phyloP scores from a whole-genome alignment of 2,888 invertebrate species.

The Zootermopsis nevadensis region DNA sequence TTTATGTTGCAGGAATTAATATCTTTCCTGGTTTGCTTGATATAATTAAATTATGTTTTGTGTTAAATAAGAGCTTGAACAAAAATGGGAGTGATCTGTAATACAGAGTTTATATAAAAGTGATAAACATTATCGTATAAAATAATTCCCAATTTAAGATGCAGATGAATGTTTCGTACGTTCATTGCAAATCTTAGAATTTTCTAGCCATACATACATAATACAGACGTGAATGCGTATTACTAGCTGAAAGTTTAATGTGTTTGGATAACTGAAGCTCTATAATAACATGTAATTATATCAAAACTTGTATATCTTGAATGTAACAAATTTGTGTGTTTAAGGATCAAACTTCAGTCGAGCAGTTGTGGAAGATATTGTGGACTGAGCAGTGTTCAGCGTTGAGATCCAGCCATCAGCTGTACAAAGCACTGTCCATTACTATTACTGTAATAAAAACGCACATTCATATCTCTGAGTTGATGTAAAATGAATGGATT shows the following conservation, averaged over 20 bases:
- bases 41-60: too few relatives aligned
- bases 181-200: background rate
- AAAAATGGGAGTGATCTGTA: too few relatives aligned
- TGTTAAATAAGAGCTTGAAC: too few relatives aligned
- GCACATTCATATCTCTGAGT: background rate
- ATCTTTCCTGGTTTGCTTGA: too few relatives aligned
- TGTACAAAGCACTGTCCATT: slow-evolving; percentile 11
- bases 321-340: slow-evolving; percentile 38
- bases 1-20: too few relatives aligned
- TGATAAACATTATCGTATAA: too few relatives aligned
- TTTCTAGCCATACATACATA: background rate
- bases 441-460: background rate
- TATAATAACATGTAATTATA: background rate
- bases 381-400: slow-evolving; percentile 34
- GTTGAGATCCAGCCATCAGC: slow-evolving; percentile 8
- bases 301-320: slow-evolving; percentile 19
- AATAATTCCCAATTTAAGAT: too few relatives aligned
- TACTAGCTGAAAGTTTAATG: background rate
- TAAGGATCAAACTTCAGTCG: slow-evolving; percentile 46
- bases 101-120: too few relatives aligned
- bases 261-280: background rate
- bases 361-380: slow-evolving; percentile 43
- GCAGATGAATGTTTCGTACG: background rate
- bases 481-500: background rate
- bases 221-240: background rate